Evolutionary conservation across 2,888 invertebrate genomes (phyloP), one percentile per base, ranked within the genome.

Genomic region (Tachina fera): DNA sequence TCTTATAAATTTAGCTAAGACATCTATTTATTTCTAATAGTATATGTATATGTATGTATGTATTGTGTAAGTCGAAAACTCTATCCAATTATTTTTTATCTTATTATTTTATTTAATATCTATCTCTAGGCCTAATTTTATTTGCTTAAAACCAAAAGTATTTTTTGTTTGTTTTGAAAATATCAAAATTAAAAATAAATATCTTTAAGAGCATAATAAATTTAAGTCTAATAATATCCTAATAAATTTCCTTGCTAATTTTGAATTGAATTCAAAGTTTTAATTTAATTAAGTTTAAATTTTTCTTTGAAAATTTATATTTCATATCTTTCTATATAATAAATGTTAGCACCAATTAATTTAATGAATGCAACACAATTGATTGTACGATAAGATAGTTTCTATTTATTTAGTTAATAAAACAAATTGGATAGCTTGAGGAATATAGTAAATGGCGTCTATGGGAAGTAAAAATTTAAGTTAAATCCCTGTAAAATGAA

Each of bases 271-370:
- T 86, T 87, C 83, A 84, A 77, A 63, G 75, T 83, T 80, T 72
- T 76, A 83, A 78, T 67, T 80, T 74, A 78, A 74, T 31, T 47
- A 70, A 67, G 75, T 68, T 53, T 65, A 53, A 60, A 53, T 56
- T 67, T 58, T 84, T 84, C 61, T 58, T 86, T 84, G 70, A 74
- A 71, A 74, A 65, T 83, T 83, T 65, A 10, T 51, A 19, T 79
- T 83, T 67, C 72, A 61, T 61, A 83, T 43, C 41, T 53, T 31
- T 31, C 6, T 31, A 67, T 53, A 47, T 74, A 83, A 68, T 78
- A 78, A 86, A 83, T 83, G 75, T 86, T 83, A 86, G 91, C 91
- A 91, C 91, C 91, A 91, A 91, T 91, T 89, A 89, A 90, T 91
- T 91, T 91, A 90, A 91, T 90, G 89, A 91, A 87, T 88, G 87